phyloP scores from a whole-genome alignment of 2,113 vertebrate species.

The Capricornis sumatraensis region DNA sequence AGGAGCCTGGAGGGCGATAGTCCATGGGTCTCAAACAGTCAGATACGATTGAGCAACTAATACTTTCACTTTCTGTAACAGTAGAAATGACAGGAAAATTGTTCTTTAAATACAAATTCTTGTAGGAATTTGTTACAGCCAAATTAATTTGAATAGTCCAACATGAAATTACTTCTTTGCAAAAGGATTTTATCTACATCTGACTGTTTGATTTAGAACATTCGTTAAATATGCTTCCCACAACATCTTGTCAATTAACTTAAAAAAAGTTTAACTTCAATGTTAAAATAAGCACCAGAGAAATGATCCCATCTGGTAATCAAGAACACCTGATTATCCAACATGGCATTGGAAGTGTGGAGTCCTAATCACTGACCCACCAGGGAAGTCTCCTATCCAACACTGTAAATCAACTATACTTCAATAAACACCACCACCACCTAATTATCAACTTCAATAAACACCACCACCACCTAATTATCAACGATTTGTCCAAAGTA shows the following conservation, averaged over 20 bases:
- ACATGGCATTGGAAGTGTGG: not conserved
- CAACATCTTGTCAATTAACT: not conserved
- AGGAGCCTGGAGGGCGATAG: not conserved
- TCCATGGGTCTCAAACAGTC: not conserved
- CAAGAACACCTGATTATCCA: not conserved
- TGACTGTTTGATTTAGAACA: conserved; percentile 5
- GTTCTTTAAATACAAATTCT: not conserved
- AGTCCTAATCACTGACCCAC: not conserved
- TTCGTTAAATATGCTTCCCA: not conserved
- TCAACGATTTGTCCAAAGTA: not conserved
- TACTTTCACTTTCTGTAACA: not conserved
- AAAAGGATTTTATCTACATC: conserved; percentile 5
- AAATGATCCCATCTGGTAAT: not conserved
- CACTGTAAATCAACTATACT: not conserved
- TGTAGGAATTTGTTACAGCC: not conserved
- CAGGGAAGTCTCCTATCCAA: not conserved
- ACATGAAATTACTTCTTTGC: conserved; percentile 1
- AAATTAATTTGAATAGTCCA: conserved; percentile 4
- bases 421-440: not conserved
- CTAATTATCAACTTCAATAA: not conserved
- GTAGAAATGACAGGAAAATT: not conserved
- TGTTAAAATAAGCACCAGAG: not conserved
- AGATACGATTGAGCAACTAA: not conserved
- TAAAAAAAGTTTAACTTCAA: not conserved
- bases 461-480: not conserved